Evolutionary conservation across 1,140 invertebrate genomes (phyloP), one percentile per base, ranked within the genome.

Genomic region (Parapsyche elsis): DNA sequence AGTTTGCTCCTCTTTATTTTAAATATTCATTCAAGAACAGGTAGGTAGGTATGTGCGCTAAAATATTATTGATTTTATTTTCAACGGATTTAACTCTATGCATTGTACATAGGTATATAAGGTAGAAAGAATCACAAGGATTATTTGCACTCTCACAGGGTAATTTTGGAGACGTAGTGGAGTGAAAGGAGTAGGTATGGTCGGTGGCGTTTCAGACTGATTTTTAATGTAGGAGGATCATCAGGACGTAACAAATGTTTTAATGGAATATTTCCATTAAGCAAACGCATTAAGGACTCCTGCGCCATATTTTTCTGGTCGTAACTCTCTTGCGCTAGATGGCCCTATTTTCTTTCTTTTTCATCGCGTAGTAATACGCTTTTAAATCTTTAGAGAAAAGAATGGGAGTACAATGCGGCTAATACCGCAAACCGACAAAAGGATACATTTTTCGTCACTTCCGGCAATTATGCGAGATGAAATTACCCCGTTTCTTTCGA

Each of bases 251-350:
- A 83, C 79, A 83, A 82, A 83, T 81, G 81, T 81, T 83, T 83
- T 83, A 83, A 83, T 83, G 81, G 81, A 83, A 81, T 76, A 76
- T 71, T 73, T 81, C 81, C 81, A 83, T 83, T 83, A 83, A 71
- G 77, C 79, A 76, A 81, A 77, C 74, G 57, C 81, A 81, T 80
- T 83, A 83, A 79, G 81, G 79, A 79, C 78, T 79, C 71, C 16
- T 49, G 73, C 23, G 57, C 75, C 57, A 67, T 67, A 67, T 67
- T 67, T 67, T 67, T 24, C 64, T 24, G 64, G 64, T 67, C 64
- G 64, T 67, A 67, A 67, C 64, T 67, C 64, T 30, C 24, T 10
- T 26, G 24, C 23, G 14, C 64, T 67, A 9, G 21, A 26, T 67
- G 64, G 23, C 16, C 64, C 21, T 67, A 14, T 61, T 67, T 23